phyloP scores from a whole-genome alignment of 2,888 invertebrate genomes.

The Caenorhabditis japonica region DNA sequence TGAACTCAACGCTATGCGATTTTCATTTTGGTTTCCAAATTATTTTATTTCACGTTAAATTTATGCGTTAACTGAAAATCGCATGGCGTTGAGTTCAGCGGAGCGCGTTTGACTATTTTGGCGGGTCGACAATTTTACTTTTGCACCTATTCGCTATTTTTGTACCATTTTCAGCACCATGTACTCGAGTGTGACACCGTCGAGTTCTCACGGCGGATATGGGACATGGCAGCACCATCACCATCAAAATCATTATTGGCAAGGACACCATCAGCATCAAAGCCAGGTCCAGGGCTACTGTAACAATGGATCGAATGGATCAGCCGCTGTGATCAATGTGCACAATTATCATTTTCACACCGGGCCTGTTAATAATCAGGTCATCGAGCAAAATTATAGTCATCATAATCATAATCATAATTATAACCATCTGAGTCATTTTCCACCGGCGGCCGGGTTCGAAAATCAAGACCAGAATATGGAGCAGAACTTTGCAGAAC shows the following conservation, averaged over 20 bases:
- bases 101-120: too few relatives aligned
- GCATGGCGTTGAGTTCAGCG: too few relatives aligned
- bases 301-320: background rate
- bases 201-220: slow-evolving; percentile 29
- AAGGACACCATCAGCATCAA: slow-evolving; percentile 15
- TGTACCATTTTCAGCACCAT: too few relatives aligned
- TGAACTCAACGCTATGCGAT: too few relatives aligned
- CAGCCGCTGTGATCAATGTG: slow-evolving; percentile 38
- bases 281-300: background rate
- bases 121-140: too few relatives aligned
- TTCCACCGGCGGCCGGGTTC: slow-evolving; percentile 4
- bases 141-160: too few relatives aligned
- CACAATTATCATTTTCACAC: slow-evolving; percentile 55
- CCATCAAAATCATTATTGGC: slow-evolving; percentile 2
- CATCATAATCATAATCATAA: background rate
- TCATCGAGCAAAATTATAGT: background rate
- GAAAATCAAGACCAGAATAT: slow-evolving; percentile 20
- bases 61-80: too few relatives aligned
- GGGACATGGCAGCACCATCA: too few relatives aligned
- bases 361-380: slow-evolving; percentile 31
- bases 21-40: too few relatives aligned
- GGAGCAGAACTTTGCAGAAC: too few relatives aligned
- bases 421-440: slow-evolving; percentile 13
- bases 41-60: too few relatives aligned
- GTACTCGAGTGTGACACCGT: slow-evolving; percentile 29